phyloP scores from a whole-genome alignment of 2,888 invertebrate species.

The Troides aeacus region DNA sequence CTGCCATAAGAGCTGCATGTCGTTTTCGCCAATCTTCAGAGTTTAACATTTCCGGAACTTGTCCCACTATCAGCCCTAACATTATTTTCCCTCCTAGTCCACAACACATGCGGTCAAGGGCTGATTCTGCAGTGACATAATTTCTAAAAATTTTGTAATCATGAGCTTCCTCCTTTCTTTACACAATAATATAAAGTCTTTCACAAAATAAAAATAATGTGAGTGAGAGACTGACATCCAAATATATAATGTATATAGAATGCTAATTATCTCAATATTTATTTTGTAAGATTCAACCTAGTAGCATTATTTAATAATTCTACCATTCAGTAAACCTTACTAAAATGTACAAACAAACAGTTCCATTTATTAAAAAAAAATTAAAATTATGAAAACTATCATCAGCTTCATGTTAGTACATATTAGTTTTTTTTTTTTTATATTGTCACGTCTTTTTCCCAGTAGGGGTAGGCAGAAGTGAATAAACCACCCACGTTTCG shows the following conservation, averaged over 20 bases:
- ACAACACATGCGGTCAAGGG: constrained; percentile 97
- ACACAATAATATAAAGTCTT: not conserved
- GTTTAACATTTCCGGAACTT: constrained; percentile 92
- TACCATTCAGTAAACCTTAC: constrained; percentile 14
- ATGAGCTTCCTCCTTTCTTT: not conserved
- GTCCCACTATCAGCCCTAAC: constrained; percentile 91
- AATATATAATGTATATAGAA: constrained; percentile 55
- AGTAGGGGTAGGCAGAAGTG: too few relatives aligned
- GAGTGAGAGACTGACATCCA: constrained; percentile 73
- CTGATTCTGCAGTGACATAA: constrained; percentile 97
- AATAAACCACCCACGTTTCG: too few relatives aligned
- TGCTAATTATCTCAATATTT: constrained; percentile 72
- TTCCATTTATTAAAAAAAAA: too few relatives aligned
- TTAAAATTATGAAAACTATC: too few relatives aligned
- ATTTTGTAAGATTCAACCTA: constrained; percentile 60
- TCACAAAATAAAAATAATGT: constrained; percentile 41
- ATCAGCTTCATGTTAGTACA: too few relatives aligned
- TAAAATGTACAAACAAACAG: not conserved
- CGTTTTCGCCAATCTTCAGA: constrained; percentile 91
- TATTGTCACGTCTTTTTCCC: too few relatives aligned
- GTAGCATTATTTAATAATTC: constrained; percentile 38
- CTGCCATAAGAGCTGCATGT: constrained; percentile 99
- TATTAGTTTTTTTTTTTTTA: too few relatives aligned
- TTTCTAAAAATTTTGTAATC: constrained; percentile 80
- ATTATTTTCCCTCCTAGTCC: constrained; percentile 96